These are phyloP conservation scores for Cremastinae sp. DNA, from an alignment of 2,888 invertebrate genomes.

Conservation along the genomic window DNA sequence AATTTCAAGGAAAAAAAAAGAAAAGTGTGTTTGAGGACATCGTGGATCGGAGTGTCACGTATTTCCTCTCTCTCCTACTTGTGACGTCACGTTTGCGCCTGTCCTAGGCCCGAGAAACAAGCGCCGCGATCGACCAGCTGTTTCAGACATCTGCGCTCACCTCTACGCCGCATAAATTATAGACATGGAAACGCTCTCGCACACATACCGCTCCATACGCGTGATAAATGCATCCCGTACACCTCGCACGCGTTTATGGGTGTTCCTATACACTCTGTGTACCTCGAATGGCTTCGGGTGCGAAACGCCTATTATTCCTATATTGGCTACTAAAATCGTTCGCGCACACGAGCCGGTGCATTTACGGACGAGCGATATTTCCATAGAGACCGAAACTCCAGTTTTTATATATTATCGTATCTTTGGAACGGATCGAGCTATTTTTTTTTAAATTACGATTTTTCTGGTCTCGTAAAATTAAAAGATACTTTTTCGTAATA, in stretches of 20 bases:
- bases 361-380: slow-evolving; percentile 7
- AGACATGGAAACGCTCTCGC: slow-evolving; percentile 42
- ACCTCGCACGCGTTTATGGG: slow-evolving; percentile 27
- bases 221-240: slow-evolving; percentile 65
- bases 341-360: slow-evolving; percentile 42
- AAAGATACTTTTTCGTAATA: no score
- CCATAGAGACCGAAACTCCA: not conserved
- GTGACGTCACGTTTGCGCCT: slow-evolving; percentile 71
- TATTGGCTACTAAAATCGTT: slow-evolving; percentile 45
- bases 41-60: slow-evolving; percentile 32
- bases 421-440: no score
- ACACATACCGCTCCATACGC: slow-evolving; percentile 28
- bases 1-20: not conserved
- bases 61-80: slow-evolving; percentile 52
- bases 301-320: slow-evolving; percentile 52
- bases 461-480: no score
- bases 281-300: slow-evolving; percentile 21
- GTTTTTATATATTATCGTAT: not conserved
- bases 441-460: no score
- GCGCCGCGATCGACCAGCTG: slow-evolving; percentile 69
- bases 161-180: slow-evolving; percentile 67
- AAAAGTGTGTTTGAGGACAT: slow-evolving; percentile 66
- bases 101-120: slow-evolving; percentile 59
- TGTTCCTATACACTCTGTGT: slow-evolving; percentile 25
- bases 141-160: slow-evolving; percentile 73